Evolutionary conservation across 2,797 vertebrate genomes (phyloP).

Genomic region (Leucoraja ocellata): DNA sequence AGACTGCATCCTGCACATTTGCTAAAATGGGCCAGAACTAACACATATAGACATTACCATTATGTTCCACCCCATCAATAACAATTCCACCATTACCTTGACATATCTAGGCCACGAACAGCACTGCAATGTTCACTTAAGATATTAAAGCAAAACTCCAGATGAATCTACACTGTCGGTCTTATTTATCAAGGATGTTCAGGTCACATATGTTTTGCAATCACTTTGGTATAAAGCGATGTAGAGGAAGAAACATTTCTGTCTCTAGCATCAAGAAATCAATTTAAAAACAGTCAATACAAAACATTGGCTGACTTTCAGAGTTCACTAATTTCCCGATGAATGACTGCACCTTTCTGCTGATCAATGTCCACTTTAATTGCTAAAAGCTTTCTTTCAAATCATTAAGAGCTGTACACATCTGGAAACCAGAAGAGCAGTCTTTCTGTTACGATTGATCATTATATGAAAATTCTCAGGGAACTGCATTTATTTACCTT

Average conservation of each 20-base stretch:
- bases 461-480: not conserved
- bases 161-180: not conserved
- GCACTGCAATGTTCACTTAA: not conserved
- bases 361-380: not conserved
- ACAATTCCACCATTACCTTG: not conserved
- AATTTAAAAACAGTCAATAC: not conserved
- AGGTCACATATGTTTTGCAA: not conserved
- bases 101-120: not conserved
- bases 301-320: not conserved
- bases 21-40: not conserved
- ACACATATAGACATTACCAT: not conserved
- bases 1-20: not conserved
- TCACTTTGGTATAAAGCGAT: not conserved
- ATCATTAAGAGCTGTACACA: not conserved
- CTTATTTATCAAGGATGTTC: not conserved
- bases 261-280: slow-evolving; percentile 22
- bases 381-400: not conserved
- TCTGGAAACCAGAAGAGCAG: not conserved
- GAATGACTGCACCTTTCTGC: not conserved
- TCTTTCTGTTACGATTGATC: not conserved
- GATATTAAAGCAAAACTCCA: not conserved
- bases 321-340: not conserved
- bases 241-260: slow-evolving; percentile 10
- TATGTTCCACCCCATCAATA: not conserved
- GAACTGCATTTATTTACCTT: not conserved